phyloP scores from a whole-genome alignment of 2,797 vertebrate genomes.

The Psittacula derbiana region DNA sequence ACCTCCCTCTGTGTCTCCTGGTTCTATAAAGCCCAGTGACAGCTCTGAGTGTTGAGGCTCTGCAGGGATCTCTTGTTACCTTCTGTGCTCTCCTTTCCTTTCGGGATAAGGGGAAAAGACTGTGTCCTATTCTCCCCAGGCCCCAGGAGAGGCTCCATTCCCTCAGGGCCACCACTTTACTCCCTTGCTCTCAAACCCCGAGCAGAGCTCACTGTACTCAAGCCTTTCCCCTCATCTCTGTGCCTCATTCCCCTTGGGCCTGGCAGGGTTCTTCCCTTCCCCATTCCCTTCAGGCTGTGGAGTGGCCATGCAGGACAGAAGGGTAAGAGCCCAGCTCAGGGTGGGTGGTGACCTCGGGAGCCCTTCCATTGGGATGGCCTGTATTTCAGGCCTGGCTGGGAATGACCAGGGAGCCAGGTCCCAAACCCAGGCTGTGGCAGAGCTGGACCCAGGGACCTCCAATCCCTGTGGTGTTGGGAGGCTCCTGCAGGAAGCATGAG shows the following conservation, averaged over 20 bases:
- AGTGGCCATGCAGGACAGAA: accelerated
- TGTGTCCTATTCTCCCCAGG: background rate
- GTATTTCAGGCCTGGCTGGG: background rate
- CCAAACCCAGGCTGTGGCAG: background rate
- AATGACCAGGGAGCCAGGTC: background rate
- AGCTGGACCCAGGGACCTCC: no score
- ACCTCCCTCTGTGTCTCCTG: no score
- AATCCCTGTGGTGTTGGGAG: accelerated
- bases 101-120: background rate
- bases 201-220: background rate
- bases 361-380: background rate
- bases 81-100: accelerated
- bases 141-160: background rate
- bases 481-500: background rate
- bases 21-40: background rate
- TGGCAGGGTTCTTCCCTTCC: background rate
- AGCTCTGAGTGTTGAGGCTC: no score
- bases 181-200: no score
- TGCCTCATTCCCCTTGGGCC: background rate
- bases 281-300: background rate
- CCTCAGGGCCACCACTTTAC: background rate
- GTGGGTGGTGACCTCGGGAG: background rate
- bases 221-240: accelerated
- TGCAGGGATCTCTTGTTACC: background rate
- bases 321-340: background rate